phyloP scores from a whole-genome alignment of 2,797 vertebrate species.

The Sternotherus odoratus region DNA sequence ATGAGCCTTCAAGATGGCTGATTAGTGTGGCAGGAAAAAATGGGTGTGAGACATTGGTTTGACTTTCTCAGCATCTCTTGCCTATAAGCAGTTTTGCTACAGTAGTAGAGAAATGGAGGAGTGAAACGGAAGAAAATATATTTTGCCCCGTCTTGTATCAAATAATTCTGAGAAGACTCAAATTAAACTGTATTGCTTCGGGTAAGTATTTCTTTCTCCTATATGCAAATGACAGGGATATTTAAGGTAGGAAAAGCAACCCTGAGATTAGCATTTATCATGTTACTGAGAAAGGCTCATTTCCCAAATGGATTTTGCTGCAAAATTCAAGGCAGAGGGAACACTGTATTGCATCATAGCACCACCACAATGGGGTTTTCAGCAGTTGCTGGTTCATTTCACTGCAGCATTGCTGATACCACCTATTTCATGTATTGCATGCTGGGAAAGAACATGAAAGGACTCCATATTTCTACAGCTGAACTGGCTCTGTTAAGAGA shows the following conservation, averaged over 20 bases:
- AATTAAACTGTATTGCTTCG: not conserved
- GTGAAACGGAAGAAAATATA: conserved; percentile 24
- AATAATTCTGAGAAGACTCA: conserved; percentile 11
- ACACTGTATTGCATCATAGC: not conserved
- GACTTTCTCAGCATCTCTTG: conserved; percentile 48
- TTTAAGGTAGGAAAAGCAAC: conserved; percentile 18
- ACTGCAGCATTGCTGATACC: not conserved
- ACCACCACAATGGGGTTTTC: not conserved
- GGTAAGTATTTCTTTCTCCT: not conserved
- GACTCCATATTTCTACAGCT: not conserved
- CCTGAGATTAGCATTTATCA: not conserved
- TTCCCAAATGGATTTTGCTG: conserved; percentile 29
- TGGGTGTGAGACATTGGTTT: conserved; percentile 31
- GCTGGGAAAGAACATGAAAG: not conserved
- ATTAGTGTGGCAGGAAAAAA: conserved; percentile 40
- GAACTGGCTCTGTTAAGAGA: not conserved
- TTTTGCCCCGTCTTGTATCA: conserved; percentile 10
- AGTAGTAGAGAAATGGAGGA: conserved; percentile 41
- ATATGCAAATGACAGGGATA: conserved; percentile 12
- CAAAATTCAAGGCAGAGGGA: conserved; percentile 7
- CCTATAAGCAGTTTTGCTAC: conserved; percentile 38
- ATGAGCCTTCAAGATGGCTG: conserved; percentile 32
- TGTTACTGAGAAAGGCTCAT: not conserved
- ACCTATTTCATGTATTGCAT: not conserved
- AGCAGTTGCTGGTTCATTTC: not conserved